Percentiles rank a stretch among this genome's conserved stretches.
phyloP scores from a whole-genome alignment of 2,113 vertebrate genomes.

The Bungarus multicinctus region DNA sequence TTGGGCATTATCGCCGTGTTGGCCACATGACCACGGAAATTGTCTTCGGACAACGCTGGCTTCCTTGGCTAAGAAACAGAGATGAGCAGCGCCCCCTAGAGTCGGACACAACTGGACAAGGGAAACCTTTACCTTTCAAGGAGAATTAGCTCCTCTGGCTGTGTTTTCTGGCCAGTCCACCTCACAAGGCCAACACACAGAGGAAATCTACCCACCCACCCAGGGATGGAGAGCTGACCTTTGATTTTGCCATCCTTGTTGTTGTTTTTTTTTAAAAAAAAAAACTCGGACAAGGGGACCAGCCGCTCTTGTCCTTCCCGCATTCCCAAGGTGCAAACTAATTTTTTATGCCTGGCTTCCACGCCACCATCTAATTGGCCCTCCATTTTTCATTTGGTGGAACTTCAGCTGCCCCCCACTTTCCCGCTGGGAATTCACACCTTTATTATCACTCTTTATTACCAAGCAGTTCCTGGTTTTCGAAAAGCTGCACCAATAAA shows the following conservation, averaged over 20 bases:
- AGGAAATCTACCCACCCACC: not conserved
- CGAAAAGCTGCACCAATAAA: slow-evolving; percentile 90
- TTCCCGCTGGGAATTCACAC: slow-evolving; percentile 88
- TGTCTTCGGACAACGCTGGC: not conserved
- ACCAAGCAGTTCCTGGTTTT: slow-evolving; percentile 84
- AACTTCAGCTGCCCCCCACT: slow-evolving; percentile 82
- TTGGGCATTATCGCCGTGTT: not conserved
- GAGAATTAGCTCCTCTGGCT: not conserved
- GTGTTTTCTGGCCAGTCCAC: not conserved
- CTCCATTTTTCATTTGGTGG: slow-evolving; percentile 84
- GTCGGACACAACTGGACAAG: not conserved
- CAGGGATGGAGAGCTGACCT: not conserved
- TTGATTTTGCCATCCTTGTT: slow-evolving; percentile 39
- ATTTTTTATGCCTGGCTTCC: slow-evolving; percentile 83
- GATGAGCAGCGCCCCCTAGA: not conserved
- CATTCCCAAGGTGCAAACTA: slow-evolving; percentile 85
- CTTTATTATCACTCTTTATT: slow-evolving; percentile 99
- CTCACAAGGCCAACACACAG: not conserved
- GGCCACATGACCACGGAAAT: not conserved
- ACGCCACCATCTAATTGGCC: slow-evolving; percentile 88
- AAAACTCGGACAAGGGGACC: slow-evolving; percentile 56
- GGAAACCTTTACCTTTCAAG: not conserved
- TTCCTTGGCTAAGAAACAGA: not conserved
- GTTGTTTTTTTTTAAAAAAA: not conserved
- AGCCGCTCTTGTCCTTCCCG: slow-evolving; percentile 58